Base-by-base conservation (phyloP, 2,888 invertebrate species). In the Tetragonula carbonaria region DNA sequence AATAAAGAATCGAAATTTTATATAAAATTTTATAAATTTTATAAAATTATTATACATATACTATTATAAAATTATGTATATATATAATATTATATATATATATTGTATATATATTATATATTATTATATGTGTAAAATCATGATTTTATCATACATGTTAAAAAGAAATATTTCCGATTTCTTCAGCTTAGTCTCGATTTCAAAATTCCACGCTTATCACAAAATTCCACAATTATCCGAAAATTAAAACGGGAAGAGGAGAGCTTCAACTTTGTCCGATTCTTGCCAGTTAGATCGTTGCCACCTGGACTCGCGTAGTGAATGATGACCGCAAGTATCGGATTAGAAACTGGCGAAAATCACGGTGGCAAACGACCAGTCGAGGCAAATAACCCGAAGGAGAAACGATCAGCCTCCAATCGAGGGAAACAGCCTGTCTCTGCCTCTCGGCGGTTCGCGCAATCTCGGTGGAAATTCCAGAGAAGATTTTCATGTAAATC, bases 401-500 rank as follows among this genome's bases (percentile, higher is more conserved):
- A 73, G 53, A 62, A 70, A 50, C 63, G 53, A 68, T 23, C 50
- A n/a, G 21, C 23, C n/a, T 51, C 65, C 38, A 78, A 86, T 70
- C 4, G 18, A 33, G 62, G 57, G 75, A 45, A 51, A 53, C 45
- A 1, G 33, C 2, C 33, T 51, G 18, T 53, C 28, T 51, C 33
- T 62, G 8, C 66, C 57, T 13, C 59, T 65, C 33, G 1, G 16
- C 11, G 18, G 2, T 28, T 23, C 21, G n/a, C 45, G 71, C 74
- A 72, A 59, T 59, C 38, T 76, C 68, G 38, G 8, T 74, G 77
- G 85, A 81, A 85, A 86, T 86, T 82, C 78, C 65, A 50, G 73
- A 77, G 77, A 82, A 89, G 82, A 82, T 85, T 87, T 81, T 80
- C 85, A 87, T 88, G 89, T 81, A 89, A 88, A 88, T 88, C 83